These are phyloP conservation scores for Sympetrum striolatum DNA, from an alignment of 2,888 invertebrate genomes.

Conservation along the genomic window DNA sequence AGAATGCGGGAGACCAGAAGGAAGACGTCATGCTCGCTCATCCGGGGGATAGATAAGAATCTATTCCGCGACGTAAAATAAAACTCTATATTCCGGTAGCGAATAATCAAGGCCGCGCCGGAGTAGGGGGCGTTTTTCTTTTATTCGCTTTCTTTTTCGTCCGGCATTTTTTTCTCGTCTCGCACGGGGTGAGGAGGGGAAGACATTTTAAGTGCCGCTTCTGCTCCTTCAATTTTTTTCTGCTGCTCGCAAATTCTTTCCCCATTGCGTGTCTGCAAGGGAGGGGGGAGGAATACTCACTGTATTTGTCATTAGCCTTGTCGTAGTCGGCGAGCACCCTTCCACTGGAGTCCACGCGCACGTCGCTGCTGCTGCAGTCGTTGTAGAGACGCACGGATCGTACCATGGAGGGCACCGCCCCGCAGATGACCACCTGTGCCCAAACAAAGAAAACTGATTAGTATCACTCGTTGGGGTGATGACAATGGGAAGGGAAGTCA, in stretches of 20 bases:
- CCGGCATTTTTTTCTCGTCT: too few species aligned
- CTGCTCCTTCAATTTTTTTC: too few species aligned
- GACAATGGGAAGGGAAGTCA: background rate
- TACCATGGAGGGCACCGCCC: conserved; percentile 75
- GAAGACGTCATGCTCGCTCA: background rate
- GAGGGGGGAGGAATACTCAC: conserved; percentile 62
- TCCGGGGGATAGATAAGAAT: background rate
- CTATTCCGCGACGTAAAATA: background rate
- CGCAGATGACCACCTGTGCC: conserved; percentile 74
- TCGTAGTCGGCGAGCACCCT: conserved; percentile 68
- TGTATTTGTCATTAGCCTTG: conserved; percentile 63
- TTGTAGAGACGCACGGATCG: conserved; percentile 74
- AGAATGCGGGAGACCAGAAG: background rate
- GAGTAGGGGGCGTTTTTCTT: background rate
- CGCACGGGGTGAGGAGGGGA: too few species aligned
- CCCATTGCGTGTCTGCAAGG: background rate
- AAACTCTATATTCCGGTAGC: background rate
- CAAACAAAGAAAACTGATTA: background rate
- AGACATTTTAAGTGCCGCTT: too few species aligned
- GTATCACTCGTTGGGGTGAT: background rate
- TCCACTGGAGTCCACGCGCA: conserved; percentile 71
- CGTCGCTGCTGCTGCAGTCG: conserved; percentile 71
- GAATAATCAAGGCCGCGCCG: background rate
- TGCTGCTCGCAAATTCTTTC: too few species aligned
- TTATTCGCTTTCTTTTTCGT: background rate